Percentiles rank a stretch among this genome's conserved stretches.
phyloP scores from a whole-genome alignment of 2,888 invertebrate species.

The Therioaphis trifolii region DNA sequence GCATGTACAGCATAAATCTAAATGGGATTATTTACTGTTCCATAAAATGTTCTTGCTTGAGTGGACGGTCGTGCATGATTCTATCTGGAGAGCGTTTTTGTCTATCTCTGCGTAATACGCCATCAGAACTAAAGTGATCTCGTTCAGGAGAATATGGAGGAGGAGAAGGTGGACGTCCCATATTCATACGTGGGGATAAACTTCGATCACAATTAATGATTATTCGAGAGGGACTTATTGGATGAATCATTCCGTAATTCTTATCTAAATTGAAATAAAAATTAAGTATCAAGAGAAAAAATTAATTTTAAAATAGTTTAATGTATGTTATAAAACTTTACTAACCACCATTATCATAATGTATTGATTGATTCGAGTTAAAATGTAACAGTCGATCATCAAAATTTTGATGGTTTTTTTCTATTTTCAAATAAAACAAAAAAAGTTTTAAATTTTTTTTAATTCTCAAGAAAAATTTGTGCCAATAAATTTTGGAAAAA shows the following conservation, averaged over 20 bases:
- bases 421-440: slow-evolving; percentile 31
- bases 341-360: slow-evolving; percentile 48
- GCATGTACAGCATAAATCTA: not conserved
- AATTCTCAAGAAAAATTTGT: not conserved
- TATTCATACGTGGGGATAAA: slow-evolving; percentile 37
- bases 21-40: slow-evolving; percentile 39
- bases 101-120: slow-evolving; percentile 46
- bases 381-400: slow-evolving; percentile 45
- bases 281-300: not conserved
- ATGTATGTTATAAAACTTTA: not conserved
- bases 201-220: slow-evolving; percentile 46
- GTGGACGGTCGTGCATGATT: slow-evolving; percentile 31
- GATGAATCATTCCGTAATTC: slow-evolving; percentile 39
- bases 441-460: not conserved
- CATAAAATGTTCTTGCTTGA: slow-evolving; percentile 39
- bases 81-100: slow-evolving; percentile 26
- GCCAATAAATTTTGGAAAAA: not conserved
- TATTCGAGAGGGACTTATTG: slow-evolving; percentile 15
- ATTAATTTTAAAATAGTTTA: too few species aligned
- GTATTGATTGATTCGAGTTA: slow-evolving; percentile 22
- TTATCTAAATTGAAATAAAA: slow-evolving; percentile 33
- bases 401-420: slow-evolving; percentile 52
- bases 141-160: slow-evolving; percentile 54
- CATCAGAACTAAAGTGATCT: slow-evolving; percentile 39
- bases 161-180: slow-evolving; percentile 53